Conservation (phyloP, 2,113 vertebrate species). For the Oxyruncus cristatus region DNA sequence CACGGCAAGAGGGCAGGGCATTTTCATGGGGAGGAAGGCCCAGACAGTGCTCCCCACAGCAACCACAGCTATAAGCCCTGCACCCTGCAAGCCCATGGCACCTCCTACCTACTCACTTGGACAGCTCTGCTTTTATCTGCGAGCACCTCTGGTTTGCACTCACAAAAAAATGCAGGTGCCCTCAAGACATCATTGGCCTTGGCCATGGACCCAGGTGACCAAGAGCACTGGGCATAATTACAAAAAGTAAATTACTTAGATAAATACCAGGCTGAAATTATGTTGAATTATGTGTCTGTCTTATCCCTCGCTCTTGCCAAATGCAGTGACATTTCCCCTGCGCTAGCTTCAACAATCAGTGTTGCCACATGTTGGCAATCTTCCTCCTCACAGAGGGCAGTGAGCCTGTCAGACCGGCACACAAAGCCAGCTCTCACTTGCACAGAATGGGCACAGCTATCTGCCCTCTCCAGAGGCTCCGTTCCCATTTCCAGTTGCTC, state of each 20-base stretch:
- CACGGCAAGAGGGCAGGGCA: not conserved
- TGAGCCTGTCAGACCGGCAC: not conserved
- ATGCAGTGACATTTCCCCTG: not conserved
- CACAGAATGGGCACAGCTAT: rapidly evolving
- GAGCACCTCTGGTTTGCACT: not conserved
- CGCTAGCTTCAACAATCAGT: rapidly evolving
- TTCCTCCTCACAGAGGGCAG: not conserved
- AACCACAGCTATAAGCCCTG: not conserved
- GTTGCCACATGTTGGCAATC: rapidly evolving
- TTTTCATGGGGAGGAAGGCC: not conserved
- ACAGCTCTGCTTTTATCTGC: not conserved
- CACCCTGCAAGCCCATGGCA: not conserved
- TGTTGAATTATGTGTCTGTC: not conserved
- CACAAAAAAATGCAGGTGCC: rapidly evolving
- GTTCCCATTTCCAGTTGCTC: not conserved
- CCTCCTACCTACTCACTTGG: not conserved
- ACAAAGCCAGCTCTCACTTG: rapidly evolving
- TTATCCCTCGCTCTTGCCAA: not conserved
- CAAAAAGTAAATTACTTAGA: not conserved
- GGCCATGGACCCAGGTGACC: rapidly evolving
- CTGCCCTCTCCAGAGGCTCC: not conserved
- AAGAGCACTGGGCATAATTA: not conserved
- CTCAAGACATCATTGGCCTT: rapidly evolving
- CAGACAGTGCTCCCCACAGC: not conserved
- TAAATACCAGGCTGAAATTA: not conserved